These are phyloP conservation scores for Diuraphis noxia DNA, from an alignment of 1,140 invertebrate species.

Conservation along the genomic window DNA sequence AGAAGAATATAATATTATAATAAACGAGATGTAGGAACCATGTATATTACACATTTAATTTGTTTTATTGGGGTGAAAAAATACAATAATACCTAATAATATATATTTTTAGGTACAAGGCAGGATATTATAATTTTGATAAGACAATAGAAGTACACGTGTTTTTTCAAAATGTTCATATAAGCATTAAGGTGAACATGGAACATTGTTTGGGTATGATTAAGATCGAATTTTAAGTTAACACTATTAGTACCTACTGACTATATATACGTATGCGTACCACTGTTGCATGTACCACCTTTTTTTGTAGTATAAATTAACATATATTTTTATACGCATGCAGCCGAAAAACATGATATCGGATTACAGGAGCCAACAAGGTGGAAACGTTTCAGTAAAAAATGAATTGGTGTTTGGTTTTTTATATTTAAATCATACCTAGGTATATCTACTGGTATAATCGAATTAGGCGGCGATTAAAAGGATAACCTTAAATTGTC, in stretches of 20 bases:
- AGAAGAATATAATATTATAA: too few relatives aligned
- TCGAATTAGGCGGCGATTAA: conserved; percentile 42
- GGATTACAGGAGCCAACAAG: conserved; percentile 39
- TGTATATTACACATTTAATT: too few relatives aligned
- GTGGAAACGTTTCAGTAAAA: conserved; percentile 32
- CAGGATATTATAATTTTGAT: not conserved
- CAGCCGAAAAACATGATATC: conserved; percentile 51
- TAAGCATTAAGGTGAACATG: conserved; percentile 24
- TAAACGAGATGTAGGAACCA: too few relatives aligned
- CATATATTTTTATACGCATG: conserved; percentile 32
- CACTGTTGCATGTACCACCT: conserved; percentile 15
- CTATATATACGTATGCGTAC: not conserved
- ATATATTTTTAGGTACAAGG: not conserved
- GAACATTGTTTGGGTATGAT: conserved; percentile 30
- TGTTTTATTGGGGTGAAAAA: not conserved
- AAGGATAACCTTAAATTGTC: conserved; percentile 33
- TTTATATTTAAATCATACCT: not conserved
- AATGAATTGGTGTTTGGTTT: conserved; percentile 18
- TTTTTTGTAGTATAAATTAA: conserved; percentile 34
- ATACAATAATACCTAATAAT: not conserved
- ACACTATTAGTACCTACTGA: conserved; percentile 17
- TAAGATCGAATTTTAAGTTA: conserved; percentile 31
- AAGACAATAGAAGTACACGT: conserved; percentile 4
- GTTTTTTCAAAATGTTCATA: conserved; percentile 29
- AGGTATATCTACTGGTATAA: conserved; percentile 28